Conservation (phyloP, 64 coral and sea anemone genomes). For the Montipora capricornis region DNA sequence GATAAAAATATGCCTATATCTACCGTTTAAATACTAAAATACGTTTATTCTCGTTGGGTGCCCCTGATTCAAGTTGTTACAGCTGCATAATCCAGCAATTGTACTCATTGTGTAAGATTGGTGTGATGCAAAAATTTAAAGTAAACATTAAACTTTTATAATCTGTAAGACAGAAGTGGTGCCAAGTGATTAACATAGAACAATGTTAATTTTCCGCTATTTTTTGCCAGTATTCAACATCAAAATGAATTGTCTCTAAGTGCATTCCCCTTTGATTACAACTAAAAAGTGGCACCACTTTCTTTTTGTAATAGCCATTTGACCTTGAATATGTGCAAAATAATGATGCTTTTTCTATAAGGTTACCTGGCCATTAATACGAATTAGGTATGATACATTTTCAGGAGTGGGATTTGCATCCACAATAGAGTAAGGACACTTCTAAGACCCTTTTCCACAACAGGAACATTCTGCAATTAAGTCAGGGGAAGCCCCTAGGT, state of each 20-base stretch:
- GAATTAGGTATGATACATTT: not conserved
- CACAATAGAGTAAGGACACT: slow-evolving; percentile 56
- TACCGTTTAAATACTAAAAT: too few relatives aligned
- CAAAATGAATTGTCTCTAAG: slow-evolving; percentile 54
- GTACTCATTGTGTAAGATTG: not conserved
- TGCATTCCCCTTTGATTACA: slow-evolving; percentile 68
- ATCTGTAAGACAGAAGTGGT: not conserved
- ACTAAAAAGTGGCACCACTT: not conserved
- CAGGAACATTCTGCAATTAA: slow-evolving; percentile 57
- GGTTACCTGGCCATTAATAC: not conserved
- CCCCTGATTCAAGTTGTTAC: too few relatives aligned
- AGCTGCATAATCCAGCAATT: not conserved
- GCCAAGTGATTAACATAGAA: slow-evolving; percentile 64
- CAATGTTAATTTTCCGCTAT: slow-evolving; percentile 47
- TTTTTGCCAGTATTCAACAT: slow-evolving; percentile 55
- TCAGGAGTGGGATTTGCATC: slow-evolving; percentile 38
- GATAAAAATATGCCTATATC: too few relatives aligned
- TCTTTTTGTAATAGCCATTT: slow-evolving; percentile 58
- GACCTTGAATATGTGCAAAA: not conserved
- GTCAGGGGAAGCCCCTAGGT: slow-evolving; percentile 40
- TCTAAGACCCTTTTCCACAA: slow-evolving; percentile 65
- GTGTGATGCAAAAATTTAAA: not conserved
- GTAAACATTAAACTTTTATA: not conserved
- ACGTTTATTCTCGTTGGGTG: too few relatives aligned
- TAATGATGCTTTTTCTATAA: too few relatives aligned